These are phyloP conservation scores for Falco punctatus DNA, from an alignment of 2,113 vertebrate genomes.

Conservation along the genomic window DNA sequence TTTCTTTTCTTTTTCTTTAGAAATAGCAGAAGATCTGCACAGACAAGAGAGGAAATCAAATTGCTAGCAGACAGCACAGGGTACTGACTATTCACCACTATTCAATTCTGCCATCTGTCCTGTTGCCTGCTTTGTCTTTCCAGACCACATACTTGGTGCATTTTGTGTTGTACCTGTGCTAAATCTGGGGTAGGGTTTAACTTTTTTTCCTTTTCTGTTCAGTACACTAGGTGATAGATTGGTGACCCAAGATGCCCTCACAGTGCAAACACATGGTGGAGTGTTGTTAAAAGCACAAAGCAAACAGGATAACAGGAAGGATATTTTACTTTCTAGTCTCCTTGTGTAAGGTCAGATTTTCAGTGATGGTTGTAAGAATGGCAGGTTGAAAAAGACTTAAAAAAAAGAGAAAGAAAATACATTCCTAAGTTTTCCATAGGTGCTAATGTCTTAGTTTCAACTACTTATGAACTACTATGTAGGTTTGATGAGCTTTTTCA, in stretches of 20 bases:
- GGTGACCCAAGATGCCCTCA: not conserved
- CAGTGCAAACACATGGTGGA: not conserved
- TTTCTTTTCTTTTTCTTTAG: not conserved
- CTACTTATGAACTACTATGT: not conserved
- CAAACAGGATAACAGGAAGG: not conserved
- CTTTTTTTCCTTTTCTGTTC: not conserved
- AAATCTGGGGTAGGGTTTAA: not conserved
- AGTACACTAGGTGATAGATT: not conserved
- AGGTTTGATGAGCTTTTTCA: not conserved
- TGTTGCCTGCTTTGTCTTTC: not conserved
- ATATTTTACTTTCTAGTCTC: not conserved
- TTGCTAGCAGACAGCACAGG: not conserved
- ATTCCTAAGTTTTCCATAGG: not conserved
- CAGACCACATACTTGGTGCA: not conserved
- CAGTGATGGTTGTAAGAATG: not conserved
- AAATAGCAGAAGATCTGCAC: not conserved
- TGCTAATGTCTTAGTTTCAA: not conserved
- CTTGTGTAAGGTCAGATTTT: conserved; percentile 2
- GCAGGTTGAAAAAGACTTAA: not conserved
- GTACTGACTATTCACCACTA: not conserved
- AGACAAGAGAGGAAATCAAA: not conserved
- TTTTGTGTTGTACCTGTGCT: not conserved
- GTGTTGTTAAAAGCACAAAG: conserved; percentile 1
- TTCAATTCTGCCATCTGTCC: not conserved
- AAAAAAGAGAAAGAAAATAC: not conserved